Base-by-base conservation (phyloP, 2,797 vertebrate genomes). In the Typhlichthys eigenmanni region DNA sequence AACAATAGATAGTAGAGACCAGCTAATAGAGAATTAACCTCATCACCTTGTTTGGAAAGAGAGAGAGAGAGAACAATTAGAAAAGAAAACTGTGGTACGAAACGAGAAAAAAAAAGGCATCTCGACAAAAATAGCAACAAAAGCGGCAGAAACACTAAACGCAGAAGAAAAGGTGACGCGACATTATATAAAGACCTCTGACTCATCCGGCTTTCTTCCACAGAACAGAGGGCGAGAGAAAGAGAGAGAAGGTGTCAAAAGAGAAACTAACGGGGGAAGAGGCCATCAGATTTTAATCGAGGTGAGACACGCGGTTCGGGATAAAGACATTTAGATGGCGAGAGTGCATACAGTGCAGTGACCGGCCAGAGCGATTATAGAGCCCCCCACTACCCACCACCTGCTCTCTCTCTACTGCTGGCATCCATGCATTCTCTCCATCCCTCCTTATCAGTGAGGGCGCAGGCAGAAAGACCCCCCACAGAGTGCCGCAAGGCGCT, bases 391-490 rank as follows among this genome's bases (percentile, higher is more conserved):
- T 4, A 29, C 24, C 4, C 54, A 56, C 14, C 16, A 38, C 48
- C 19, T 8, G 17, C 57, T 45, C 47, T 32, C 49, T 53, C 43
- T 54, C 50, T 34, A 62, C 58, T 74, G 67, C 68, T 68, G 59
- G 8, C 62, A 53, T 70, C 60, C 62, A 58, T 62, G 38, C 58
- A 71, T 78, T 74, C 64, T 71, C 63, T 55, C 70, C 63, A 50
- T 67, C 58, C 58, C 55, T 74, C n/a, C 74, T 87, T 90, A 90
- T 90, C 87, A 90, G 86, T n/a, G 68, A 13, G 71, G 78, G 71
- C 76, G 78, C 88, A 90, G 86, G 77, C 85, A 69, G 58, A 55
- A 52, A 52, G 81, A 79, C 86, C 75, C 88, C 82, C 52, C 0
- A 84, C 85, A 81, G 72, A 74, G 69, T 79, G 81, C 75, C 75